Conservation (phyloP, 92 coral and sea anemone species). For the Epizoanthus ramosus region DNA sequence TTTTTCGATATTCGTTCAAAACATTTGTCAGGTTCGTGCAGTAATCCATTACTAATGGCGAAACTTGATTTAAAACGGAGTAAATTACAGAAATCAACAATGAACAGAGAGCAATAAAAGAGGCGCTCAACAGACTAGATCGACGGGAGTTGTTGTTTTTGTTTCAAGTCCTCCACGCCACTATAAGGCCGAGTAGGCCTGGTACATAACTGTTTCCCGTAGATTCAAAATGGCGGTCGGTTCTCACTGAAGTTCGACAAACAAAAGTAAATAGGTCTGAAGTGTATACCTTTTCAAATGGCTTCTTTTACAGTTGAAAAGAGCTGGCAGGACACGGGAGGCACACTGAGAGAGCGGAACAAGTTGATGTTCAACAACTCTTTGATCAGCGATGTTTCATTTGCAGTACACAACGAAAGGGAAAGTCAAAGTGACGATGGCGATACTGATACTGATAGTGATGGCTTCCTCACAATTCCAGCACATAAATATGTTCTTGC, state of each 20-base stretch:
- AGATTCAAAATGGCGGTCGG: slow-evolving; percentile 8
- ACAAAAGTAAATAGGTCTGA: not conserved
- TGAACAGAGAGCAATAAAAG: too few species aligned
- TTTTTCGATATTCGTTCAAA: not conserved
- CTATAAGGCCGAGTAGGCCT: not conserved
- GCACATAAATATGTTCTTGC: slow-evolving; percentile 30
- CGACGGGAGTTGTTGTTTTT: too few species aligned
- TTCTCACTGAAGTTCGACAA: not conserved
- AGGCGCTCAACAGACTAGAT: too few species aligned
- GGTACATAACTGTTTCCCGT: not conserved
- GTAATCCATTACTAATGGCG: not conserved
- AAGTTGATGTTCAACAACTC: slow-evolving; percentile 22
- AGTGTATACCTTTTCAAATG: not conserved
- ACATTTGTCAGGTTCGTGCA: not conserved
- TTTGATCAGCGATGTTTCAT: slow-evolving; percentile 11
- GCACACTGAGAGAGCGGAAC: slow-evolving; percentile 6
- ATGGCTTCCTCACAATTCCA: not conserved
- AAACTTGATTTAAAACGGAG: too few species aligned
- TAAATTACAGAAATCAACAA: too few species aligned
- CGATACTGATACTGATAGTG: too few species aligned
- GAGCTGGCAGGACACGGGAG: not conserved
- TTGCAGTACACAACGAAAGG: not conserved
- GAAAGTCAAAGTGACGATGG: too few species aligned
- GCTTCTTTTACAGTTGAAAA: not conserved
- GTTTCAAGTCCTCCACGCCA: too few species aligned